Evolutionary conservation across 2,888 invertebrate species (phyloP).

Genomic region (Didymodactylos carnosus): DNA sequence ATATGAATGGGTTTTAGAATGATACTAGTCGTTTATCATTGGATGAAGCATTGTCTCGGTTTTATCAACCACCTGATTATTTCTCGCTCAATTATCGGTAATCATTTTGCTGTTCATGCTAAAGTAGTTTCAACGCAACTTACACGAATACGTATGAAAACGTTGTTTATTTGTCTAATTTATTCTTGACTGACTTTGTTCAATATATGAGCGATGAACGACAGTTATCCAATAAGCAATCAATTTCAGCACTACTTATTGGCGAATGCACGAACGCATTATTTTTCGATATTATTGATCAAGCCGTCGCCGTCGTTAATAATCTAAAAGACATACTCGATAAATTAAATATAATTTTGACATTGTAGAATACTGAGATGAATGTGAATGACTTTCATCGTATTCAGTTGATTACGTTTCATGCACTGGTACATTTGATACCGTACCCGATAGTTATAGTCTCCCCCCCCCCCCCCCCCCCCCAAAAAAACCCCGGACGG

Average conservation of each 20-base stretch:
- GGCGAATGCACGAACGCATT: too few species aligned
- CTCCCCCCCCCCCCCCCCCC: too few species aligned
- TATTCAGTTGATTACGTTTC: not conserved
- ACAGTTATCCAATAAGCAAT: not conserved
- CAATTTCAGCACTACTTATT: too few species aligned
- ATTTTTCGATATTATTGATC: constrained; percentile 4
- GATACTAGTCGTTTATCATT: not conserved
- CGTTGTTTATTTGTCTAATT: not conserved
- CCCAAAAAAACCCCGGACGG: too few species aligned
- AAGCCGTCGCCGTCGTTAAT: constrained; percentile 19
- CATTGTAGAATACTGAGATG: constrained; percentile 34
- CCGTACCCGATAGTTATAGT: not conserved
- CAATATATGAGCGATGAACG: constrained; percentile 45
- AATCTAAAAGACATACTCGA: constrained; percentile 82
- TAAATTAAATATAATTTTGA: constrained; percentile 73
- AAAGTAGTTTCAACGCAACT: constrained; percentile 55
- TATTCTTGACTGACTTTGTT: constrained; percentile 50
- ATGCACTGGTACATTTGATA: not conserved
- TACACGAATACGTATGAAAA: constrained; percentile 60
- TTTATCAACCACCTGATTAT: not conserved
- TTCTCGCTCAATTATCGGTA: not conserved
- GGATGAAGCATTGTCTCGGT: not conserved
- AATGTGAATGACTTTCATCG: not conserved
- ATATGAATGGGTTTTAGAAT: not conserved
- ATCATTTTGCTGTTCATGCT: constrained; percentile 1